Evolutionary conservation across 1,140 invertebrate species (phyloP).

Genomic region (Lepidurus packardi): DNA sequence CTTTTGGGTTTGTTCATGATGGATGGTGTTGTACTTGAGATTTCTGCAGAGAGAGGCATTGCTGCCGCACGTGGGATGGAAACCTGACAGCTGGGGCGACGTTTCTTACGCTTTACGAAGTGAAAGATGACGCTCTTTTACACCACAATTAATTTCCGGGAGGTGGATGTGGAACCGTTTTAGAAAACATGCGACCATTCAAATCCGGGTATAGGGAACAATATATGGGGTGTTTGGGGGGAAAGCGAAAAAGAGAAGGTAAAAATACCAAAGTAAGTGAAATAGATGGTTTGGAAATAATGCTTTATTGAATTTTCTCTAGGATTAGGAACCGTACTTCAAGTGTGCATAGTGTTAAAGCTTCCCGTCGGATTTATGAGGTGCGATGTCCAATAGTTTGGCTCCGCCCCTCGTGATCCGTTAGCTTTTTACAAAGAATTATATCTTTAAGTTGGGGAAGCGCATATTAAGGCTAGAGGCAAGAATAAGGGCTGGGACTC

Average conservation of each 20-base stretch:
- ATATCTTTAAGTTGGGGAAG: not conserved
- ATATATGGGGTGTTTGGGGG: not conserved
- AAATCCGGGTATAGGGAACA: not conserved
- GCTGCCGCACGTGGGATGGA: not conserved
- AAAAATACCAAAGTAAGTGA: not conserved
- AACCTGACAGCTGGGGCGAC: constrained; percentile 14
- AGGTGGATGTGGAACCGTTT: not conserved
- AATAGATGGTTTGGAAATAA: not conserved
- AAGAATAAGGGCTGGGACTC: not conserved
- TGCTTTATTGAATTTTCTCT: not conserved
- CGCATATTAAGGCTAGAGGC: not conserved
- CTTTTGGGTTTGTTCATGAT: constrained; percentile 9
- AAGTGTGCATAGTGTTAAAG: not conserved
- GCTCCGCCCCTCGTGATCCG: not conserved
- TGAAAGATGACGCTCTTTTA: constrained; percentile 12
- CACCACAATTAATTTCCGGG: constrained; percentile 9
- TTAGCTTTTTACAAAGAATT: not conserved
- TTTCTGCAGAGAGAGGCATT: constrained; percentile 9
- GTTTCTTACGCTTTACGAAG: not conserved
- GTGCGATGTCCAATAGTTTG: not conserved
- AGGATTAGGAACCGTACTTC: not conserved
- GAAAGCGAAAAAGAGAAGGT: not conserved
- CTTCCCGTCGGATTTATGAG: not conserved
- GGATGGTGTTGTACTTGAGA: not conserved
- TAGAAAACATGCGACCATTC: not conserved